Evolutionary conservation across 1,140 invertebrate species (phyloP).

Genomic region (Nephotettix cincticeps): DNA sequence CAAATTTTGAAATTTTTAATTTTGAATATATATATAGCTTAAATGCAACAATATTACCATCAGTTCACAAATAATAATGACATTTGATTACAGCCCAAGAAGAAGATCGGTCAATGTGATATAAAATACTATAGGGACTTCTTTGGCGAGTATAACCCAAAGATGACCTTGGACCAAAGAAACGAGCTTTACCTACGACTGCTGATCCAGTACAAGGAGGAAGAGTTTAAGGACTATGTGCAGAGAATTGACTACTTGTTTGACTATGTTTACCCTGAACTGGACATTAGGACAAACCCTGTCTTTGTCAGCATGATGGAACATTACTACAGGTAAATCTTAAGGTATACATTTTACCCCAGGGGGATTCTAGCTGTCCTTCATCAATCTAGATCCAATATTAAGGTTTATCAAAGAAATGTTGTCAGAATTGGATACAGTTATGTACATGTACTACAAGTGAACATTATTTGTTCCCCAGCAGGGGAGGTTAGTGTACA

Average conservation of each 20-base stretch:
- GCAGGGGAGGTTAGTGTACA: too few relatives aligned
- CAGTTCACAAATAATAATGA: too few relatives aligned
- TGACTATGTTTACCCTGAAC: not conserved
- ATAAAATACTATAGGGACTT: not conserved
- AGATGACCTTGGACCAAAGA: not conserved
- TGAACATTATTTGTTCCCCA: too few relatives aligned
- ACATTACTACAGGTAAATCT: not conserved
- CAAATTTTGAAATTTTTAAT: too few relatives aligned
- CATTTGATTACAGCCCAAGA: not conserved
- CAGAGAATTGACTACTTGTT: conserved; percentile 5
- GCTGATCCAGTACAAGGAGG: not conserved
- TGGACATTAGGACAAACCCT: not conserved
- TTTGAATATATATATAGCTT: too few relatives aligned
- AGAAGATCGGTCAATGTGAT: not conserved
- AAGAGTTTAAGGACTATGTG: not conserved
- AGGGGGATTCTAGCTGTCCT: too few relatives aligned
- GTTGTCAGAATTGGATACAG: too few relatives aligned
- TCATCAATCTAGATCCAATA: too few relatives aligned
- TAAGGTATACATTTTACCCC: too few relatives aligned
- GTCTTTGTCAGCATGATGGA: not conserved
- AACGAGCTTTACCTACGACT: not conserved
- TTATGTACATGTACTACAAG: too few relatives aligned
- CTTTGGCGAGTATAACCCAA: conserved; percentile 1
- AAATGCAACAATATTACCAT: too few relatives aligned
- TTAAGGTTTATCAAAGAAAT: too few relatives aligned